Evolutionary conservation across 1,140 invertebrate species (phyloP), one percentile per base, ranked within the genome.

Genomic region (Idris sp.): DNA sequence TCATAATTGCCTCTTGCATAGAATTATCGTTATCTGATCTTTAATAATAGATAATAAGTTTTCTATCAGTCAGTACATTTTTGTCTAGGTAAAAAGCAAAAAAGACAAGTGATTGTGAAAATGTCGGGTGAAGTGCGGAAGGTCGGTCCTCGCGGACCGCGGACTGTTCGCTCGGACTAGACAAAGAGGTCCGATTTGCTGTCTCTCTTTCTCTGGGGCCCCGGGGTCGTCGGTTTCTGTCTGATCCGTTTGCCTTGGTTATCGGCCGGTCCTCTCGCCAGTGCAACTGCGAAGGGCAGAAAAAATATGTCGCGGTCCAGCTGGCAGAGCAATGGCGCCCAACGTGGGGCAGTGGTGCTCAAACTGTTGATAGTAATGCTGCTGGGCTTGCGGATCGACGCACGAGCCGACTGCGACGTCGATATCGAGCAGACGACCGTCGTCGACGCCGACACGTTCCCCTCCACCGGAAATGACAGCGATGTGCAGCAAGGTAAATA

Each of bases 221-320:
- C 4, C 13, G 25, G 9, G 36, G 4, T 36, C 25, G 0, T 31
- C 11, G 10, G 30, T 65, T 15, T 28, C 9, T 41, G 36, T 65
- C 40, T n/a, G 26, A 28, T 6, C 7, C 26, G 26, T 8, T 28
- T 4, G n/a, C 26, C 26, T 6, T n/a, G 1, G n/a, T n/a, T 28
- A 28, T 28, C 26, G n/a, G n/a, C n/a, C n/a, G n/a, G n/a, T n/a
- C n/a, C 31, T 11, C 31, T 53, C 40, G 54, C 54, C 36, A 49
- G 36, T 64, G 44, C 53, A 58, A 59, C 43, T 53, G 44, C 44
- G n/a, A 25, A 65, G 46, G 62, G 49, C 46, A 51, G n/a, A 65
- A 67, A 41, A 75, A 80, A 78, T 74, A 85, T 85, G 82, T 81
- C 77, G 78, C 75, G 75, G 77, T 61, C 73, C 77, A 85, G 64